Evolutionary conservation across 2,797 vertebrate genomes (phyloP), one percentile per base, ranked within the genome.

Genomic region (Anabacerthia variegaticeps): DNA sequence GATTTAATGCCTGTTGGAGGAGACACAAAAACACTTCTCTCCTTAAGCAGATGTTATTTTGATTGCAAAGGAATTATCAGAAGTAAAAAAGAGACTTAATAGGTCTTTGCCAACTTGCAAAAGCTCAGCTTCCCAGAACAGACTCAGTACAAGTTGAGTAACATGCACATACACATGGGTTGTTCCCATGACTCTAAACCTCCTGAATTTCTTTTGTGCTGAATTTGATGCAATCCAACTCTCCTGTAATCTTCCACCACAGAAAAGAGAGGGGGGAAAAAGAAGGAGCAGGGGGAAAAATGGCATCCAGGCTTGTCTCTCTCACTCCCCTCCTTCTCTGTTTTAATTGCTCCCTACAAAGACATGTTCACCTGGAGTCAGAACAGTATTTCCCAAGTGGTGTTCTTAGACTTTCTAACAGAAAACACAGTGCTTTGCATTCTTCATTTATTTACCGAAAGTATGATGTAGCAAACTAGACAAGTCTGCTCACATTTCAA

Each of bases 221-320:
- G 27, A 51, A 68, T 73, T 56, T 32, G 9, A 49, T n/a, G 51
- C 14, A 26, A 18, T 22, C 34, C 6, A 4, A 20, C 32, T 41
- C 30, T 61, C 22, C 75, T 23, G 37, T 8, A 28, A 34, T 44
- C 34, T 69, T 77, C 17, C 34, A 80, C 18, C 26, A 71, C 10
- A 34, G 41, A 61, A 65, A 4, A 1, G 17, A 3, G 2, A 3
- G 6, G 11, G 6, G 11, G 5, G 3, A 6, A 4, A 36, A 51
- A 18, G 3, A 27, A 30, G 21, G n/a, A 51, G 28, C 44, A 63
- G 30, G 5, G 22, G 41, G 13, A 19, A 52, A 61, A 54, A 71
- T 36, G 56, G 13, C 27, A 80, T 48, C 30, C 32, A 48, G 19
- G 9, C 26, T 61, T 62, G 20, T 46, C 39, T 65, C 23, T 10